Evolutionary conservation across 2,797 vertebrate genomes (phyloP).

Genomic region (Scyliorhinus canicula): DNA sequence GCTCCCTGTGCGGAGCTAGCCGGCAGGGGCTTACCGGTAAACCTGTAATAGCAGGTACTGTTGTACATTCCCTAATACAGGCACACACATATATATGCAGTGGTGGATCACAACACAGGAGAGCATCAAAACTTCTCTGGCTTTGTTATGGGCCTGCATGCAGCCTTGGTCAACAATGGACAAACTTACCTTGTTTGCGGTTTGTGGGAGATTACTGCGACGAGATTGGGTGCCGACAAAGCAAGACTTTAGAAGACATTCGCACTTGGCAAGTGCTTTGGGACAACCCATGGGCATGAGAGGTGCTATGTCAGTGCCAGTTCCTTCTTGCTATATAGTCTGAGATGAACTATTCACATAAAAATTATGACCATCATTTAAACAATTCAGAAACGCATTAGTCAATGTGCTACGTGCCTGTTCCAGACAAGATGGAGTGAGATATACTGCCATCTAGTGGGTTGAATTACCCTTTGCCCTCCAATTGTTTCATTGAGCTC

Average conservation of each 20-base stretch:
- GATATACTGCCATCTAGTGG: constrained; percentile 22
- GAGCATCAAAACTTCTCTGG: background rate
- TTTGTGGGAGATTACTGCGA: background rate
- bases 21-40: no score
- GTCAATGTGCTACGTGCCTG: background rate
- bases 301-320: background rate
- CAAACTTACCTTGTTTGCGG: no score
- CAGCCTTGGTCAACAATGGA: background rate
- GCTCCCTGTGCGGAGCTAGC: no score
- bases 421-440: background rate
- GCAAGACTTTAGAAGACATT: background rate
- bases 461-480: background rate
- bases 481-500: background rate
- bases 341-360: background rate
- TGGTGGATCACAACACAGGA: no score
- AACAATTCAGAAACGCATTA: background rate
- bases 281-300: background rate
- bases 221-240: background rate
- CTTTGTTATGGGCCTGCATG: background rate
- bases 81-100: no score
- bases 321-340: background rate
- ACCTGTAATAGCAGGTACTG: no score
- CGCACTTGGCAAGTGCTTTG: background rate
- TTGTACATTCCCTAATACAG: no score
- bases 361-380: background rate